These are phyloP conservation scores for Choreutis nemorana DNA, from an alignment of 2,888 invertebrate genomes.

Conservation along the genomic window DNA sequence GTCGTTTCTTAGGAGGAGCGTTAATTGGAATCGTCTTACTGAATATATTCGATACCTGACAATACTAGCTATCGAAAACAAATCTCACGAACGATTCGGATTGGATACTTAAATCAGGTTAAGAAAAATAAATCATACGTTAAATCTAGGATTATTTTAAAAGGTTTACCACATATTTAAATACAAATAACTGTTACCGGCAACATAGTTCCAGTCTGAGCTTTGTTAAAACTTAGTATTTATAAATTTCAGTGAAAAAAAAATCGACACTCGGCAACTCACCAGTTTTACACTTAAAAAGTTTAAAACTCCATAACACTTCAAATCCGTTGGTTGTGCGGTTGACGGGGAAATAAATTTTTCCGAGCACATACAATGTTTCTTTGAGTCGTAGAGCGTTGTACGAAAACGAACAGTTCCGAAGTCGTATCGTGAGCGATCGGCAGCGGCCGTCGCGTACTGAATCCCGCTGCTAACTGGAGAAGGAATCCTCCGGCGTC, in stretches of 20 bases:
- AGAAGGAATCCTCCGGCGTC: slow-evolving; percentile 59
- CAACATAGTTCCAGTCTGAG: slow-evolving; percentile 19
- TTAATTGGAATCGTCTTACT: too few species aligned
- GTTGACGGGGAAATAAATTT: background rate
- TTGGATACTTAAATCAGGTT: too few species aligned
- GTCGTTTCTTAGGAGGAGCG: too few species aligned
- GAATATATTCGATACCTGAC: too few species aligned
- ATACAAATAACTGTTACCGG: too few species aligned
- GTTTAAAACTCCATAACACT: slow-evolving; percentile 32
- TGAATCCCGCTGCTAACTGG: slow-evolving; percentile 52
- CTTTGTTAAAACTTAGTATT: slow-evolving; percentile 18
- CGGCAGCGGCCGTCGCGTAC: slow-evolving; percentile 40
- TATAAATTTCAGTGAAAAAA: slow-evolving; percentile 6
- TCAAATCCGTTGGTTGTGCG: slow-evolving; percentile 18
- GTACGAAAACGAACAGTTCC: slow-evolving; percentile 24
- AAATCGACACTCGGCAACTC: slow-evolving; percentile 5
- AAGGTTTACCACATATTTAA: too few species aligned
- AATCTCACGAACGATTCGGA: too few species aligned
- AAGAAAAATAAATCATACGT: too few species aligned
- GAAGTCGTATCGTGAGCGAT: slow-evolving; percentile 14
- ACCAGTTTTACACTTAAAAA: slow-evolving; percentile 9
- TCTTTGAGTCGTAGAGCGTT: slow-evolving; percentile 15
- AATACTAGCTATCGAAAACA: too few species aligned
- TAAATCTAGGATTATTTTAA: too few species aligned
- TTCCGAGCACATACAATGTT: slow-evolving; percentile 1